phyloP scores from a whole-genome alignment of 2,888 invertebrate genomes.

The Brachycybe producta region DNA sequence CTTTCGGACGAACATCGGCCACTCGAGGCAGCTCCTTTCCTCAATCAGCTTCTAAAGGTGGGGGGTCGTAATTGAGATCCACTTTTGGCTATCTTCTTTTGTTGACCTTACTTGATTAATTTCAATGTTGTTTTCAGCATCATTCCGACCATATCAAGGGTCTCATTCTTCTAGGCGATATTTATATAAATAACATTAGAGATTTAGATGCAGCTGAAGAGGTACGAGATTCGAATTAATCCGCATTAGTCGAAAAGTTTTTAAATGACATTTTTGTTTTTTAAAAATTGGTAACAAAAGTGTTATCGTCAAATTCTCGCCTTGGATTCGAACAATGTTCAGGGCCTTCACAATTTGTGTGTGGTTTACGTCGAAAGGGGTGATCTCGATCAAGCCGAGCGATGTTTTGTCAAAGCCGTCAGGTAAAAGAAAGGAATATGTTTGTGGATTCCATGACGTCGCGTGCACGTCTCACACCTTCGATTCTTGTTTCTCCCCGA shows the following conservation, averaged over 20 bases:
- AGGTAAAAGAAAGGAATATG: no score
- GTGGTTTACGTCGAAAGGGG: conserved; percentile 90
- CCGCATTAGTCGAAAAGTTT: no score
- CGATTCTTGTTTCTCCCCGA: no score
- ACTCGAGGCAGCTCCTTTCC: conserved; percentile 78
- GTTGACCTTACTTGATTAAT: not conserved
- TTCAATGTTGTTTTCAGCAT: conserved; percentile 36
- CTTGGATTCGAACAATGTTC: conserved; percentile 77
- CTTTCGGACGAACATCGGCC: conserved; percentile 78
- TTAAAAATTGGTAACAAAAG: no score
- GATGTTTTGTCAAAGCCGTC: conserved; percentile 62
- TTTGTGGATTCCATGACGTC: no score
- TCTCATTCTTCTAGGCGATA: conserved; percentile 81
- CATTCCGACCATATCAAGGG: conserved; percentile 92
- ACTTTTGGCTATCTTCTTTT: no score
- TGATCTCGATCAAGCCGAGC: conserved; percentile 63
- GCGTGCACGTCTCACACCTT: no score
- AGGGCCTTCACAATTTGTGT: conserved; percentile 89
- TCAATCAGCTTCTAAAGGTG: conserved; percentile 65
- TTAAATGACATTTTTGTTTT: no score
- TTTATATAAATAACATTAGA: conserved; percentile 89
- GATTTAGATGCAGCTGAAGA: conserved; percentile 87
- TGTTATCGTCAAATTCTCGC: conserved; percentile 79
- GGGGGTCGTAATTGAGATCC: no score
- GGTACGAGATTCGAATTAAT: no score